A percentile compares a stretch with the other conserved stretches of the same genome.
Conservation (phyloP, 2,113 vertebrate species). For the Aspidoscelis tigris region DNA sequence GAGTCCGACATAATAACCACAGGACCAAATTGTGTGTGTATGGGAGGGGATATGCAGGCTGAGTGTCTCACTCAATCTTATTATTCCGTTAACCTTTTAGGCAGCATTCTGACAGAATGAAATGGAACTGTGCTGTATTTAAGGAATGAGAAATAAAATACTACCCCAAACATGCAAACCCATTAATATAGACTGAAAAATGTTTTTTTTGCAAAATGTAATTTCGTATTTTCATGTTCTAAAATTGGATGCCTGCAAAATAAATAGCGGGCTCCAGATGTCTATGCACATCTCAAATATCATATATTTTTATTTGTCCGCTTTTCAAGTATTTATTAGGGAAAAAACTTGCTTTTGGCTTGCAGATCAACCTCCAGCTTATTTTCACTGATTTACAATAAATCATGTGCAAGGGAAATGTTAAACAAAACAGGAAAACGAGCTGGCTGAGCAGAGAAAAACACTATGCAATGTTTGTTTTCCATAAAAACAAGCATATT, state of each 20-base stretch:
- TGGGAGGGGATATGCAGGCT: not conserved
- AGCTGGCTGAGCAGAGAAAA: not conserved
- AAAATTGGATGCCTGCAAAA: not conserved
- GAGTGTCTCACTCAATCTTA: not conserved
- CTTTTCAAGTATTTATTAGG: not conserved
- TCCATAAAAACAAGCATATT: conserved; percentile 14
- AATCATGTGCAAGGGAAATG: not conserved
- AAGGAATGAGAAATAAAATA: not conserved
- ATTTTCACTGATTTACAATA: conserved; percentile 8
- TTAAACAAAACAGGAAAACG: not conserved
- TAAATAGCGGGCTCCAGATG: not conserved
- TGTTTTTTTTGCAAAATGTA: too few relatives aligned
- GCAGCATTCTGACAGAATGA: not conserved
- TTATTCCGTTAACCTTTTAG: too few relatives aligned
- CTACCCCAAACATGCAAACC: not conserved
- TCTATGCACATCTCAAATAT: not conserved
- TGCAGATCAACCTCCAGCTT: not conserved
- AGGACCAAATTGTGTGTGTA: too few relatives aligned
- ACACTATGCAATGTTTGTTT: not conserved
- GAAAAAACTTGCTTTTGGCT: not conserved
- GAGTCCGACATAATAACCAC: too few relatives aligned
- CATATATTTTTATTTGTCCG: not conserved
- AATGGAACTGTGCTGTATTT: not conserved
- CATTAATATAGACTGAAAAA: not conserved
- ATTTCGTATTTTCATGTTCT: not conserved